Evolutionary conservation across 1,140 invertebrate genomes (phyloP), one percentile per base, ranked within the genome.

Genomic region (Drosophila repletoides): DNA sequence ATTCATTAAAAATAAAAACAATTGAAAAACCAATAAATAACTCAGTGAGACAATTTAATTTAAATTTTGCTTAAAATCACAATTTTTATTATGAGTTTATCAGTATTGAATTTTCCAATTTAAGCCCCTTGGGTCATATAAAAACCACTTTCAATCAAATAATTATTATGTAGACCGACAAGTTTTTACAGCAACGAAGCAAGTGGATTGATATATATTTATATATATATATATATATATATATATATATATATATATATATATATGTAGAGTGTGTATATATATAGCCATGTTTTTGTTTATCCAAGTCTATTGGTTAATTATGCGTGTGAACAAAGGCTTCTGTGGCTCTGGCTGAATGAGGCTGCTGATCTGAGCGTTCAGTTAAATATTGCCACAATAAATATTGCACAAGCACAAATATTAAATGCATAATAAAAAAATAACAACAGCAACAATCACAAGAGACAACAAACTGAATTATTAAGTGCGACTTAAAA

Each of bases 401-500:
- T 83, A 77, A 83, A 84, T 83, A 83, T 84, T 71, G 52, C 56
- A 59, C 33, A 48, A 36, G 29, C 64, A 55, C 56, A 59, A 76
- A 81, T 81, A 67, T 65, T 64, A 56, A 70, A 77, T 63, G 51
- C 38, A 72, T 48, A 38, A 45, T 5, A 40, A 21, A 58, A 15
- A 26, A 9, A 4, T 5, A 12, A 21, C n/a, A 15, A 48, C 10
- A 49, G 6, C 10, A 19, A 5, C n/a, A 33, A 46, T 22, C 29
- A 28, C n/a, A 10, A n/a, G 2, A 22, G 31, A 46, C 66, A 53
- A 55, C 46, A 67, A 73, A 66, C 69, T 84, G 79, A 77, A 77
- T 77, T 70, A 81, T 83, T 66, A 63, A 76, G 73, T 66, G 38
- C 59, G 63, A 61, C 70, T 81, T 73, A 76, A 74, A 71, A 71